Percentiles rank a stretch among this genome's conserved stretches.
These are phyloP conservation scores for Urosaurus nigricauda DNA, from an alignment of 2,797 vertebrate genomes.

Conservation along the genomic window DNA sequence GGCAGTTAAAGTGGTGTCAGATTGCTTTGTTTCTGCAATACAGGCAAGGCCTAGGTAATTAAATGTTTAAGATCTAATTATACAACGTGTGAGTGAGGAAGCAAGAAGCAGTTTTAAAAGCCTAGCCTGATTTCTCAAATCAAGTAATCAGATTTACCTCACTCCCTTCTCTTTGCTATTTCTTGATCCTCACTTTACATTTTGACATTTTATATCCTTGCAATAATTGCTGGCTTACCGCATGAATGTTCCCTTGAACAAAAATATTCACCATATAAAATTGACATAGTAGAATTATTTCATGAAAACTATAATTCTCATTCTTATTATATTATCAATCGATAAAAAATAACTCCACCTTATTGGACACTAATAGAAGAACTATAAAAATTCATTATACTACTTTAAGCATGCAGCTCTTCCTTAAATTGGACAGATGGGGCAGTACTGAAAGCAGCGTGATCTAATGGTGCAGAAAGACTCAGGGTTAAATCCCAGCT, in stretches of 20 bases:
- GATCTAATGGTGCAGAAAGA: too few relatives aligned
- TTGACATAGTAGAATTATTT: neutral
- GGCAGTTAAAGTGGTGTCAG: too few relatives aligned
- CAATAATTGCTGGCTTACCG: neutral
- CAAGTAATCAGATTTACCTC: neutral
- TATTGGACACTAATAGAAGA: neutral
- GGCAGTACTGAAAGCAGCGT: neutral
- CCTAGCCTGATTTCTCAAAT: neutral
- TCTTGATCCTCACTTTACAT: neutral
- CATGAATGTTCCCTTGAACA: neutral
- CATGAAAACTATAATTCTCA: too few relatives aligned
- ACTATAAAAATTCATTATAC: neutral
- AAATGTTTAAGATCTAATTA: neutral
- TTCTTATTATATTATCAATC: too few relatives aligned
- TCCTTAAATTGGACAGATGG: neutral
- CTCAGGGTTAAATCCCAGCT: too few relatives aligned
- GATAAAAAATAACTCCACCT: neutral
- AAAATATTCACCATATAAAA: neutral
- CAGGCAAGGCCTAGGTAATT: neutral
- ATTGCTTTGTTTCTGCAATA: too few relatives aligned
- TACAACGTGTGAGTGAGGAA: neutral
- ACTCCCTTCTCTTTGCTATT: neutral
- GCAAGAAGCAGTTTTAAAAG: neutral
- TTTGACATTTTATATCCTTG: neutral
- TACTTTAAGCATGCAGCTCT: neutral